These are phyloP conservation scores for Formicarius rufipectus DNA, from an alignment of 2,113 vertebrate genomes.

Conservation along the genomic window DNA sequence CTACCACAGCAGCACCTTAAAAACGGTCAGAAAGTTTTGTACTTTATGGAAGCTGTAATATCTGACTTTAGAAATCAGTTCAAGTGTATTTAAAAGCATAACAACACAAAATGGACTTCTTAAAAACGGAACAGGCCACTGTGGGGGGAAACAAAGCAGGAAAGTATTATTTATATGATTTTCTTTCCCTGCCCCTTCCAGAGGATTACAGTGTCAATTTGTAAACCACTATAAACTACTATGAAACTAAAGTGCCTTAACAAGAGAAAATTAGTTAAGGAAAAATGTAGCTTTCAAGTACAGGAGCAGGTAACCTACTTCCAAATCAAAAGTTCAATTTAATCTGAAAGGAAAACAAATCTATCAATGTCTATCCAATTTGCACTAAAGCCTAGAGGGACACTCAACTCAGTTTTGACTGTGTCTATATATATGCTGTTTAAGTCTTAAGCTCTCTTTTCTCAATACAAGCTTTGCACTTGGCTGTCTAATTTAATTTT, in stretches of 20 bases:
- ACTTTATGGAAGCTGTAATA: neutral
- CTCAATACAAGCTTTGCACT: slow-evolving; percentile 5
- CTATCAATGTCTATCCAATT: slow-evolving; percentile 70
- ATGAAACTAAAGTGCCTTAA: slow-evolving; percentile 43
- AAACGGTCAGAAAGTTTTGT: neutral
- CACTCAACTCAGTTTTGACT: neutral
- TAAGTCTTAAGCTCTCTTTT: slow-evolving; percentile 7
- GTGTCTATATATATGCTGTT: neutral
- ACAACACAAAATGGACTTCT: neutral
- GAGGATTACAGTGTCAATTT: neutral
- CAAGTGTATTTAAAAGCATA: neutral
- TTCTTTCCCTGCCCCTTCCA: neutral
- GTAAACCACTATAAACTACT: slow-evolving; percentile 29
- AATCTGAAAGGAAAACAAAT: slow-evolving; percentile 75
- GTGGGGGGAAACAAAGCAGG: neutral
- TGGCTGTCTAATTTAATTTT: slow-evolving; percentile 27
- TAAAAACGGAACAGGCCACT: neutral
- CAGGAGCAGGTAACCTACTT: slow-evolving; percentile 59
- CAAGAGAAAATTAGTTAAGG: slow-evolving; percentile 67
- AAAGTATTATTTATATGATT: neutral
- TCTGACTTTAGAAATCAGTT: neutral
- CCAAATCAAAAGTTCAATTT: slow-evolving; percentile 73
- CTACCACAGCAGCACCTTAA: neutral
- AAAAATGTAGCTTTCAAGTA: slow-evolving; percentile 64
- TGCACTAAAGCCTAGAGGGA: slow-evolving; percentile 40